A percentile compares a stretch with the other conserved stretches of the same genome.
These are phyloP conservation scores for Brevimyrus niger DNA, from an alignment of 2,113 vertebrate species.

Conservation along the genomic window DNA sequence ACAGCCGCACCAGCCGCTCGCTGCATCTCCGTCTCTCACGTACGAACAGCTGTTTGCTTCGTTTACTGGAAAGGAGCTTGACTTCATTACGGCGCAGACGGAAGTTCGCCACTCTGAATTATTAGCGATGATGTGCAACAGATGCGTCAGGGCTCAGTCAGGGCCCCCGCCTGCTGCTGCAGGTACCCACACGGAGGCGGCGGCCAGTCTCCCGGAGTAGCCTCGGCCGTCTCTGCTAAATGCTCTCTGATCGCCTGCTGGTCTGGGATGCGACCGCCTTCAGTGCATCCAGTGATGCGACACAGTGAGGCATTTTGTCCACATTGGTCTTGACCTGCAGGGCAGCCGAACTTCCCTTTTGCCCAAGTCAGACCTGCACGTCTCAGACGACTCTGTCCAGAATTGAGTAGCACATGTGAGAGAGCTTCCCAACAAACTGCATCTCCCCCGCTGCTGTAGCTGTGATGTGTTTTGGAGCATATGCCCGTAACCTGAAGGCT, in stretches of 20 bases:
- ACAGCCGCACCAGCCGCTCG: not conserved
- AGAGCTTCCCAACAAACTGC: not conserved
- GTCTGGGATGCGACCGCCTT: not conserved
- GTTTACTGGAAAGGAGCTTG: not conserved
- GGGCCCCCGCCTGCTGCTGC: not conserved
- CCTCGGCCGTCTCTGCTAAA: not conserved
- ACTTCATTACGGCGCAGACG: constrained; percentile 5
- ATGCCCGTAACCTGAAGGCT: not conserved
- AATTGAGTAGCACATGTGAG: not conserved
- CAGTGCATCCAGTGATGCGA: not conserved
- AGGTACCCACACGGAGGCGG: not conserved
- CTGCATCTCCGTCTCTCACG: not conserved
- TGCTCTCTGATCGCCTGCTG: not conserved
- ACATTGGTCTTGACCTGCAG: not conserved
- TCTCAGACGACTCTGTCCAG: not conserved
- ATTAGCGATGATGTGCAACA: not conserved
- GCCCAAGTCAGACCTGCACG: not conserved
- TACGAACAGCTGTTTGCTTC: not conserved
- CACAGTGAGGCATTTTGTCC: not conserved
- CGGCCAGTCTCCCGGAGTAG: not conserved
- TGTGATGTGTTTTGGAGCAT: too few species aligned
- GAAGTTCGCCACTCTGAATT: not conserved
- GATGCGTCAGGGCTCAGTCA: not conserved
- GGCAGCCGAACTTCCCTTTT: not conserved
- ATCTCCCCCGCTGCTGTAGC: too few species aligned